A percentile compares a stretch with the other conserved stretches of the same genome.
Evolutionary conservation across 2,797 vertebrate species (phyloP).

Genomic region (Heliangelus exortis): DNA sequence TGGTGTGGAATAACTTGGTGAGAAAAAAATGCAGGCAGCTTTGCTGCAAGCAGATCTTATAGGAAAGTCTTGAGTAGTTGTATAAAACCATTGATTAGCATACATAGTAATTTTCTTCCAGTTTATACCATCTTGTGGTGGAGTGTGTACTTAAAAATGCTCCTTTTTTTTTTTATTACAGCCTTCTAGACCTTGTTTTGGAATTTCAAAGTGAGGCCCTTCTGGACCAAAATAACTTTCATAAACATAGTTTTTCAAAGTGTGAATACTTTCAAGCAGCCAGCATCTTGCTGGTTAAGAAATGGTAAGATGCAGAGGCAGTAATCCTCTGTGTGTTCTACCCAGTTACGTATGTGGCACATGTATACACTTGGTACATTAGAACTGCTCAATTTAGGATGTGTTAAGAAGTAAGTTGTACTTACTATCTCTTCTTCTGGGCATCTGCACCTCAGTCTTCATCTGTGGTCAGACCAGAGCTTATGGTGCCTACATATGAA

Average conservation of each 20-base stretch:
- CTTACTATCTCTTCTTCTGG: background rate
- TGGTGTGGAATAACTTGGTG: background rate
- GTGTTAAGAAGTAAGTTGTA: background rate
- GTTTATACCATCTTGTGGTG: conserved; percentile 66
- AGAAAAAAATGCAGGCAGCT: background rate
- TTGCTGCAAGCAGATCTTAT: conserved; percentile 1
- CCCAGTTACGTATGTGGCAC: background rate
- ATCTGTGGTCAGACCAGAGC: background rate
- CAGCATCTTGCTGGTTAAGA: conserved; percentile 30
- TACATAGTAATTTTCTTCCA: conserved; percentile 71
- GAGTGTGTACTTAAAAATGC: conserved; percentile 59
- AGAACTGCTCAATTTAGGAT: background rate
- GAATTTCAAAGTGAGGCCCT: conserved; percentile 53
- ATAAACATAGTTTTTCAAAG: conserved; percentile 11
- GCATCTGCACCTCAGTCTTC: background rate
- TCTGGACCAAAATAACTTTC: conserved; percentile 54
- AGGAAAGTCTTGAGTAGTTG: conserved; percentile 50
- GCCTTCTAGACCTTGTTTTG: conserved; percentile 63
- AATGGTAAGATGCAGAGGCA: background rate
- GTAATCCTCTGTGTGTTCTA: background rate
- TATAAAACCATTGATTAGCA: conserved; percentile 66
- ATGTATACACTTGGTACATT: background rate
- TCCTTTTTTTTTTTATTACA: conserved; percentile 52
- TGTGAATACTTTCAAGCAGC: background rate
- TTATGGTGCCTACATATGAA: background rate